These are phyloP conservation scores for Mesocentrotus franciscanus DNA, from an alignment of 53 echinoderm and acorn worm genomes.

Conservation along the genomic window DNA sequence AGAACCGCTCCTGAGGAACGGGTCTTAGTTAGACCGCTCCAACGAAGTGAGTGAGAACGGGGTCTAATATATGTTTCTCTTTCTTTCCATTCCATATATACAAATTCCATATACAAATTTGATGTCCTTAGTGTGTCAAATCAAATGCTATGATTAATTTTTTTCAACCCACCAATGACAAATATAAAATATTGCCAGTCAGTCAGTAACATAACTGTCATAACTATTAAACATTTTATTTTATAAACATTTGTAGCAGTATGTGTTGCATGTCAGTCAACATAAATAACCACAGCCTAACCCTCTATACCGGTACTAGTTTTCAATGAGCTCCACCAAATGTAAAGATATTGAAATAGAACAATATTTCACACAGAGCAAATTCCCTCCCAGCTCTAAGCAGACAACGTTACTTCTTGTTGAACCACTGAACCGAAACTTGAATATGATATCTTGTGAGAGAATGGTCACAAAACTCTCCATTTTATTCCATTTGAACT, in stretches of 20 bases:
- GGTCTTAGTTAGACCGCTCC: no score
- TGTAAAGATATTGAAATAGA: not conserved
- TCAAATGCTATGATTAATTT: not conserved
- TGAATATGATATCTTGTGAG: not conserved
- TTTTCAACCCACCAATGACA: not conserved
- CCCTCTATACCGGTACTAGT: not conserved
- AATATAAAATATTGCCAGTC: not conserved
- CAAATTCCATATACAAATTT: not conserved
- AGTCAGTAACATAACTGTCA: not conserved
- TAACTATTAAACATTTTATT: not conserved
- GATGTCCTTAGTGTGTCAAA: not conserved
- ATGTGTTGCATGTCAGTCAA: not conserved
- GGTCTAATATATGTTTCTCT: not conserved
- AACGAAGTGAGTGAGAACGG: no score
- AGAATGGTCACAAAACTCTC: not conserved
- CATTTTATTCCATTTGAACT: not conserved
- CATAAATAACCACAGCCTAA: not conserved
- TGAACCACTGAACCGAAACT: not conserved
- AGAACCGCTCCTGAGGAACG: no score
- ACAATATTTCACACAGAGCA: not conserved
- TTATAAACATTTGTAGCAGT: not conserved
- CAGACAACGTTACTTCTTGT: not conserved
- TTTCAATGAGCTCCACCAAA: not conserved
- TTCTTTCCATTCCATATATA: not conserved
- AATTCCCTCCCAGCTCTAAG: not conserved